These are phyloP conservation scores for Myoxocephalus aenaeus DNA, from an alignment of 2,797 vertebrate genomes.

Conservation along the genomic window DNA sequence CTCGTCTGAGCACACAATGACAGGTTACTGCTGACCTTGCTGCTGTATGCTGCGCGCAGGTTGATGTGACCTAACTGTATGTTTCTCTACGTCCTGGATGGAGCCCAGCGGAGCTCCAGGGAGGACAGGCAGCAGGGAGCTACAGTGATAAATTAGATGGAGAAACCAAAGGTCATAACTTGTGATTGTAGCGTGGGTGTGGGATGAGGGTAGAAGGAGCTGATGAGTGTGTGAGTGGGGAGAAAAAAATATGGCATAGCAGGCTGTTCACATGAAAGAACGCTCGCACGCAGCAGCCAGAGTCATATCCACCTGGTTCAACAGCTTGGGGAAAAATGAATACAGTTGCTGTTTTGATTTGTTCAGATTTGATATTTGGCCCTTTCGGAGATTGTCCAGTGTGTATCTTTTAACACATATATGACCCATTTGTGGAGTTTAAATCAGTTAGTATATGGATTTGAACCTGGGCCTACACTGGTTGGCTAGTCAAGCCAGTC, in stretches of 20 bases:
- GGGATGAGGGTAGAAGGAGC: slow-evolving; percentile 71
- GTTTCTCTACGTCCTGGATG: slow-evolving; percentile 58
- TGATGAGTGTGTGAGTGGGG: slow-evolving; percentile 71
- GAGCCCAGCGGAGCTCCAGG: slow-evolving; percentile 67
- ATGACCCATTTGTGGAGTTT: slow-evolving; percentile 69
- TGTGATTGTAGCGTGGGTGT: slow-evolving; percentile 80
- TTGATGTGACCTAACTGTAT: slow-evolving; percentile 80
- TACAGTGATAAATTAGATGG: slow-evolving; percentile 77
- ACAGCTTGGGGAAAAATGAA: slow-evolving; percentile 53
- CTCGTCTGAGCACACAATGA: slow-evolving; percentile 27
- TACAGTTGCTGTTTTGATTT: slow-evolving; percentile 66
- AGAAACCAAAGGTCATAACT: slow-evolving; percentile 84
- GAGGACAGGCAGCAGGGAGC: slow-evolving; percentile 75
- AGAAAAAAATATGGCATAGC: slow-evolving; percentile 59
- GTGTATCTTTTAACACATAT: slow-evolving; percentile 64
- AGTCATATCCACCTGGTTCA: slow-evolving; percentile 61
- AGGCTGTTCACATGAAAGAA: slow-evolving; percentile 69
- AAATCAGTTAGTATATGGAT: slow-evolving; percentile 77
- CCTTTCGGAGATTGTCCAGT: slow-evolving; percentile 58
- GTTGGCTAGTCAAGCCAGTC: slow-evolving; percentile 81
- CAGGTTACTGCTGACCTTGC: slow-evolving; percentile 71
- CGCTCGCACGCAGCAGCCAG: slow-evolving; percentile 33
- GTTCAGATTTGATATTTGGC: slow-evolving; percentile 69
- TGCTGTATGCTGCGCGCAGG: slow-evolving; percentile 68
- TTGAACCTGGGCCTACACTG: slow-evolving; percentile 72